phyloP scores from a whole-genome alignment of 2,888 invertebrate species.

The Melangyna quadrimaculata region DNA sequence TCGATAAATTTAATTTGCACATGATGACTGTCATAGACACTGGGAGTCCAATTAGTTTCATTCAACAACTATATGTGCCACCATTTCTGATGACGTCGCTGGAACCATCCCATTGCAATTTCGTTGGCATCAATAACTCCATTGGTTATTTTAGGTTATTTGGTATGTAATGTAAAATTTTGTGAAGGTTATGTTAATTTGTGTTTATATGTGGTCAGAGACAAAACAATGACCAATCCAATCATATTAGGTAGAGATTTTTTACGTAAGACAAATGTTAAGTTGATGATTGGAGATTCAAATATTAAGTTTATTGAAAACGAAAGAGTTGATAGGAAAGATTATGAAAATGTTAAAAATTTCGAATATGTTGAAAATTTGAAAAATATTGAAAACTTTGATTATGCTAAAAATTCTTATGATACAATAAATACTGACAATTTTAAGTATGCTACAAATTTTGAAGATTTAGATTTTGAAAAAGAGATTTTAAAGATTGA shows the following conservation, averaged over 20 bases:
- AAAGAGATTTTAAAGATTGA: slow-evolving; percentile 36
- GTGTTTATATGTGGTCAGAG: slow-evolving; percentile 33
- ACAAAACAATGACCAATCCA: too few relatives aligned
- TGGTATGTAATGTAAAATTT: slow-evolving; percentile 27
- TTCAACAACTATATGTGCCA: slow-evolving; percentile 23
- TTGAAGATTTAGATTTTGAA: neutral
- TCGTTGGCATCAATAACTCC: slow-evolving; percentile 32
- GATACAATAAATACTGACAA: neutral
- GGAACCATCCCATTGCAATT: neutral
- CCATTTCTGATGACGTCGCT: slow-evolving; percentile 17
- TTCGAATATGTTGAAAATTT: neutral
- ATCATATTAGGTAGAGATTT: slow-evolving; percentile 41
- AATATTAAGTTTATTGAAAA: neutral
- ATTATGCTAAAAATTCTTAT: neutral
- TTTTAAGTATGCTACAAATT: neutral
- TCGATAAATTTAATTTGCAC: neutral
- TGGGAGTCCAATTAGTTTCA: slow-evolving; percentile 34
- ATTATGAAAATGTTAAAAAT: neutral
- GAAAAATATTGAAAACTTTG: neutral
- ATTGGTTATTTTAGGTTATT: slow-evolving; percentile 33
- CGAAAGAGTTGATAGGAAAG: neutral
- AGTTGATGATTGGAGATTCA: neutral
- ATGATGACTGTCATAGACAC: slow-evolving; percentile 19
- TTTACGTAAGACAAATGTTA: slow-evolving; percentile 31
- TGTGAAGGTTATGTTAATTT: slow-evolving; percentile 21